Conservation (phyloP, 1,140 invertebrate genomes). For the Acromyrmex echinatior region DNA sequence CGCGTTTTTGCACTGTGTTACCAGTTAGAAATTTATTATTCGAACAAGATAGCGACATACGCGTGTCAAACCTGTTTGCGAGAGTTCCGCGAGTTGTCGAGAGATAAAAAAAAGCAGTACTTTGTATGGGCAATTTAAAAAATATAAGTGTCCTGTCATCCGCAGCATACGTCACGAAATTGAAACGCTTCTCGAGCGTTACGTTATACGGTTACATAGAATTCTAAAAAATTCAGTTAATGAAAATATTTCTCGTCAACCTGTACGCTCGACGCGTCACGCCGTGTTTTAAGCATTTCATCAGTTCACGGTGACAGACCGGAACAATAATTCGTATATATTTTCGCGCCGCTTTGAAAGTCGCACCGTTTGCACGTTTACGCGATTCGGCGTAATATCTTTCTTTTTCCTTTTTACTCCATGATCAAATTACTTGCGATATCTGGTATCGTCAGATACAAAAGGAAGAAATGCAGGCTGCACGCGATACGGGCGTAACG, state of each 20-base stretch:
- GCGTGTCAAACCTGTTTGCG: slow-evolving; percentile 51
- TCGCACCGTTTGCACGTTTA: not conserved
- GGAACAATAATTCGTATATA: slow-evolving; percentile 39
- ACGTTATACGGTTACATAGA: slow-evolving; percentile 55
- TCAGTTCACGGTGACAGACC: slow-evolving; percentile 22
- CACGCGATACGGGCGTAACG: not conserved
- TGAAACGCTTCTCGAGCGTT: slow-evolving; percentile 59
- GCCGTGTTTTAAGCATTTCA: slow-evolving; percentile 34
- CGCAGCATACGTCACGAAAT: slow-evolving; percentile 60
- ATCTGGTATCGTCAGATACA: slow-evolving; percentile 15
- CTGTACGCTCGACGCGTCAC: not conserved
- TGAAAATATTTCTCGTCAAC: slow-evolving; percentile 54
- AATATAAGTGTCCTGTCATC: slow-evolving; percentile 63
- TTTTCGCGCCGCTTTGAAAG: not conserved
- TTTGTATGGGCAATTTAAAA: slow-evolving; percentile 61
- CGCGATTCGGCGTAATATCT: not conserved
- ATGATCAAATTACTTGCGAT: slow-evolving; percentile 29
- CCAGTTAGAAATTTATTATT: slow-evolving; percentile 56
- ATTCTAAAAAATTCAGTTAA: slow-evolving; percentile 57
- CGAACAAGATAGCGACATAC: slow-evolving; percentile 43
- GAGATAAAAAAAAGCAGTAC: slow-evolving; percentile 23
- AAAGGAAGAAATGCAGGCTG: slow-evolving; percentile 9
- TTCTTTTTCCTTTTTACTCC: not conserved
- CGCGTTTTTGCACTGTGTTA: slow-evolving; percentile 34
- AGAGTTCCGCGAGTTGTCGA: slow-evolving; percentile 26